Evolutionary conservation across 2,797 vertebrate species (phyloP), one percentile per base, ranked within the genome.

Genomic region (Rhabdophis nuchalis): DNA sequence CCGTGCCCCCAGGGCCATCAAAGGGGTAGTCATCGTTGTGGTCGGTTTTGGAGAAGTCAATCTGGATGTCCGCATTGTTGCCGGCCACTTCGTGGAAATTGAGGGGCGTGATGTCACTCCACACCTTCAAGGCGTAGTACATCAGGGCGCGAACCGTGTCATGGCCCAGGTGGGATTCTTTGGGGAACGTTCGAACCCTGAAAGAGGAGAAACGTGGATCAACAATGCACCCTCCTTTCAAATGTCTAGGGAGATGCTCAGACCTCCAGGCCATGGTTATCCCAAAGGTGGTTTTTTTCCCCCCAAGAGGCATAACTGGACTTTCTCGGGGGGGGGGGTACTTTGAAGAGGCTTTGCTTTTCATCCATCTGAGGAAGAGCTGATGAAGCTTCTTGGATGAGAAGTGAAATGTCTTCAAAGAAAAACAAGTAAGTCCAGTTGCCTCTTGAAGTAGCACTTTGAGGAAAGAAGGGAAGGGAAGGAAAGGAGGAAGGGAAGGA

Each of bases 21-120:
- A 99, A 99, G 41, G 99, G 99, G 94, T 99, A 99, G 25, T 98
- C 97, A 0, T 99, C 99, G 0, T 98, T 96, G 96, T 99, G 99
- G 88, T 99, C 98, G 0, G 98, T 98, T 93, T 98, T 98, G 93
- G 98, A 98, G 97, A 99, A 99, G 97, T 99, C 99, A 7, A 99
- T 99, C 95, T 99, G 99, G 97, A 99, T 99, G 96, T 99, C 99
- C 0, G 99, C 99, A 0, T 98, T 95, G 11, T 97, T 98, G 89
- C 99, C 99, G 0, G 98, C 99, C 95, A 99, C 99, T 96, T 99
- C 99, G 0, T 99, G 99, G 96, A 99, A 99, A 95, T 99, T 98
- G 36, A 99, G 97, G 0, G 99, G 99, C 0, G 98, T 98, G 5
- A 99, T 98, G 96, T 99, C 99, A 0, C 99, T 99, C 99, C 99